Base-by-base conservation (phyloP, 2,113 vertebrate species). In the Gorsachius goisagi region DNA sequence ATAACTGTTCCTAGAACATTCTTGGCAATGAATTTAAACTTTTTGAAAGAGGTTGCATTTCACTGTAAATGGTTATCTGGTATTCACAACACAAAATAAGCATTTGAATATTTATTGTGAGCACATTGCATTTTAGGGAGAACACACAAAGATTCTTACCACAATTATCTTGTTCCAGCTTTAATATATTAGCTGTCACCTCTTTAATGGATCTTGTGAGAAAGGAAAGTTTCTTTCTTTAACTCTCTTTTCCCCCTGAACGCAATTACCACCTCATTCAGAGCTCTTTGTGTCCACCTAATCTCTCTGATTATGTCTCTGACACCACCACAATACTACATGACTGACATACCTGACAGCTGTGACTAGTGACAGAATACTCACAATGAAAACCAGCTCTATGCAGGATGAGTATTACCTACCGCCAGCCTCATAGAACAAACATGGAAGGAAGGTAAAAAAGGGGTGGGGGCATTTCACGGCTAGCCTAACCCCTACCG, bases 341-440 rank as follows among this genome's bases (percentile, higher is more conserved):
- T 97, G 98, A 97, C 97, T 98, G 98, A 98, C 92, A 53, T 97
- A 98, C 97, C 97, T 97, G 98, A 98, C 98, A 98, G 98, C 98
- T 98, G 96, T 92, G 97, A 97, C 97, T 98, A 72, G 95, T 90
- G 97, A 97, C 96, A 96, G 93, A 94, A 94, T 9, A 39, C 90
- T 95, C 96, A 97, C 97, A 98, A 96, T 85, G 97, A 89, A 73
- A 91, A 74, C 90, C 81, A n/a, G 95, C 91, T 97, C 95, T 96
- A 95, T 97, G 96, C 97, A 94, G 93, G 97, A 97, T 95, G 97
- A 96, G 97, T 95, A 96, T 96, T 97, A 97, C 97, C 87, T 94
- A 96, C 97, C 93, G 73, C 89, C 92, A 89, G 95, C 92, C 93
- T 82, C 92, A 37, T 6, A 94, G 95, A 97, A 89, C 80, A 89